These are phyloP conservation scores for Spongilla lacustris DNA, from an alignment of 37 sponge, comb jelly and placozoan genomes.

Conservation along the genomic window DNA sequence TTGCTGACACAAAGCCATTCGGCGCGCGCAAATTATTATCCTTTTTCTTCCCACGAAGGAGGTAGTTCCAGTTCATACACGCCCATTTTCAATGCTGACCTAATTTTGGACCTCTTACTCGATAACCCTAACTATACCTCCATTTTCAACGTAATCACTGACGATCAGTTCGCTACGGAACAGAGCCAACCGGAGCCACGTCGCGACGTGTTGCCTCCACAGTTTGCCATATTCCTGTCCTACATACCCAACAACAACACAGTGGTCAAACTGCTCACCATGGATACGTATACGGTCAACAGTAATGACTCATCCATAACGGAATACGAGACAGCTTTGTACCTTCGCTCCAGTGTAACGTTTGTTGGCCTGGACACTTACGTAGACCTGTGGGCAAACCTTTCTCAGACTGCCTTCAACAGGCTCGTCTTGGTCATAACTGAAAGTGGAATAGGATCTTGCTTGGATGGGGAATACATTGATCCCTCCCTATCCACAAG, in stretches of 20 bases:
- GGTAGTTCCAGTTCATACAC: not conserved
- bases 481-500: not conserved
- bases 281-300: not conserved
- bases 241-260: conserved; percentile 65
- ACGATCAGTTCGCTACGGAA: not conserved
- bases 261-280: conserved; percentile 39
- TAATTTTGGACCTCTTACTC: not conserved
- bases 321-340: conserved; percentile 1
- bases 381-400: conserved; percentile 20
- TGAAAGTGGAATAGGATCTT: conserved; percentile 45
- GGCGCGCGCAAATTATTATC: not conserved
- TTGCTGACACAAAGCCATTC: not conserved
- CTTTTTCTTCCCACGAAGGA: not conserved
- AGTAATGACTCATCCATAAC: not conserved
- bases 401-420: not conserved
- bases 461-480: conserved; percentile 52
- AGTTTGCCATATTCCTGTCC: conserved; percentile 49
- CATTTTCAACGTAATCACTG: not conserved
- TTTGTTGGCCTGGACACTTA: conserved; percentile 9
- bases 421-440: conserved; percentile 37
- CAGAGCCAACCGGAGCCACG: not conserved
- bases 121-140: not conserved
- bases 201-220: conserved; percentile 21
- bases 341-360: conserved; percentile 26
- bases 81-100: not conserved